Conservation (phyloP, 2,113 vertebrate genomes). For the Vulpes ferrilata region DNA sequence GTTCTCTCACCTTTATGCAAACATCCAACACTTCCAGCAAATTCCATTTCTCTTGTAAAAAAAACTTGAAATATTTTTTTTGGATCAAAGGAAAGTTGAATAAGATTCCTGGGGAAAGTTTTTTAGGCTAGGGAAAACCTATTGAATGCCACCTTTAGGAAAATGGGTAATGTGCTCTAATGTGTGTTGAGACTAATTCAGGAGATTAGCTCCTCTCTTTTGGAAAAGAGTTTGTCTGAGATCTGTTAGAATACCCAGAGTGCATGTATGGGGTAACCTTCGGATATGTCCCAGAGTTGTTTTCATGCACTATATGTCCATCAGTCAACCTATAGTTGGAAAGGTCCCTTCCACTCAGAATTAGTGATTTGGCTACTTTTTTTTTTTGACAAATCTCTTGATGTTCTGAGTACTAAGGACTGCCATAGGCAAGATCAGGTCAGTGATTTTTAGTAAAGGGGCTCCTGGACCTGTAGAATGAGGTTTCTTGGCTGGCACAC, state of each 20-base stretch:
- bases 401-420: background rate
- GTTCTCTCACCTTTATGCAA: slow-evolving; percentile 25
- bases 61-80: background rate
- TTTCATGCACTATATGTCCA: background rate
- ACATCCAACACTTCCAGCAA: background rate
- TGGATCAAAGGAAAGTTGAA: background rate
- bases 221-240: background rate
- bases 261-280: background rate
- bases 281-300: background rate
- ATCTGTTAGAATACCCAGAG: slow-evolving; percentile 41
- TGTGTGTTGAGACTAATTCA: background rate
- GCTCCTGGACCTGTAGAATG: background rate
- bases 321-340: background rate
- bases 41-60: background rate
- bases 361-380: background rate
- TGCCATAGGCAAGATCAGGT: background rate
- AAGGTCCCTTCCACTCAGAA: background rate
- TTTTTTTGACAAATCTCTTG: background rate
- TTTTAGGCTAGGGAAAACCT: background rate
- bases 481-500: background rate
- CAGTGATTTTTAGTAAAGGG: background rate
- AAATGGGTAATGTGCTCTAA: background rate
- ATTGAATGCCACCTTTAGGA: slow-evolving; percentile 18
- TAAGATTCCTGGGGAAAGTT: background rate
- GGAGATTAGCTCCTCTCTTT: background rate